Percentiles rank a stretch among this genome's conserved stretches.
phyloP scores from a whole-genome alignment of 2,113 vertebrate genomes.

The Vidua chalybeata region DNA sequence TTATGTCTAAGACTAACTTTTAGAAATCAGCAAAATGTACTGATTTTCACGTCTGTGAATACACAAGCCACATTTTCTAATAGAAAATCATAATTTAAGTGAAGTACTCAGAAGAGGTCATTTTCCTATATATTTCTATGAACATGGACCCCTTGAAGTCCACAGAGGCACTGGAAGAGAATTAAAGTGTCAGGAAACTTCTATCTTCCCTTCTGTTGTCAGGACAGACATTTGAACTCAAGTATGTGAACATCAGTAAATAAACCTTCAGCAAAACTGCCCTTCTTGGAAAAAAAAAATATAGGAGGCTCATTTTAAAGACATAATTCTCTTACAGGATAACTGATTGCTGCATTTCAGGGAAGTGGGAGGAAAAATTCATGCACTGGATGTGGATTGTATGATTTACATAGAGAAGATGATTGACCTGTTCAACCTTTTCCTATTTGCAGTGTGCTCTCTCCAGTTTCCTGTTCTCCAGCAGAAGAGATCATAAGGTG shows the following conservation, averaged over 20 bases:
- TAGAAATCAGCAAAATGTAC: neutral
- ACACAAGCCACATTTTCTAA: neutral
- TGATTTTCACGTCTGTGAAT: neutral
- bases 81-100: accelerated
- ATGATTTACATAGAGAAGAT: neutral
- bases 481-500: neutral
- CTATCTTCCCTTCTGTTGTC: neutral
- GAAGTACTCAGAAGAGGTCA: neutral
- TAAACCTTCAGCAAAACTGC: neutral
- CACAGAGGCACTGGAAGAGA: neutral
- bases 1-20: neutral
- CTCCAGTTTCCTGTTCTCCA: neutral
- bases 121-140: neutral
- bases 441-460: neutral
- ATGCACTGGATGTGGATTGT: neutral
- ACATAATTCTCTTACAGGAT: neutral
- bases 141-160: neutral
- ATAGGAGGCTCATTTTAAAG: neutral
- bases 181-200: neutral
- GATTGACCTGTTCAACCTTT: neutral
- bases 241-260: neutral
- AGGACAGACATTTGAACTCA: neutral
- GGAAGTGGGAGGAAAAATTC: neutral
- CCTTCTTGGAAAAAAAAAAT: neutral
- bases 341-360: neutral